Evolutionary conservation across 2,888 invertebrate genomes (phyloP).

Genomic region (Tillus elongatus): DNA sequence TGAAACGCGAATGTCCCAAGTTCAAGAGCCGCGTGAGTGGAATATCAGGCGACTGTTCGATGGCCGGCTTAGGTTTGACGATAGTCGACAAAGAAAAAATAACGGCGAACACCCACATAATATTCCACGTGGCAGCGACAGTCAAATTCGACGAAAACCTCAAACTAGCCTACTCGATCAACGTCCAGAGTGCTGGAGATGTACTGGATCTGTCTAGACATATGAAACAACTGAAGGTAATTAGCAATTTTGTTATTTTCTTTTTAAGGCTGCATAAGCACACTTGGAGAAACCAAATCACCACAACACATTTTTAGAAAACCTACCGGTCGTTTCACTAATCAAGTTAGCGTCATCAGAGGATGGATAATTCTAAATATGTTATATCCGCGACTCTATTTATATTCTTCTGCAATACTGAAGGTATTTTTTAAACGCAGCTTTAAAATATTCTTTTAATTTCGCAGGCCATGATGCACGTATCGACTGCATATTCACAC

Average conservation of each 20-base stretch:
- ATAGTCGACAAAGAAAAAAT: conserved; percentile 52
- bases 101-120: conserved; percentile 55
- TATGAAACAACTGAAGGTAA: conserved; percentile 63
- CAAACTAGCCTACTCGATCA: conserved; percentile 66
- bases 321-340: too few relatives aligned
- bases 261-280: too few relatives aligned
- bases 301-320: too few relatives aligned
- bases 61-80: conserved; percentile 55
- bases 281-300: too few relatives aligned
- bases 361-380: too few relatives aligned
- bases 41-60: conserved; percentile 58
- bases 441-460: conserved; percentile 1
- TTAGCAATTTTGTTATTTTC: too few relatives aligned
- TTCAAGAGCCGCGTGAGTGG: conserved; percentile 59
- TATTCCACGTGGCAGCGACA: conserved; percentile 87
- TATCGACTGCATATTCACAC: conserved; percentile 76
- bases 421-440: too few relatives aligned
- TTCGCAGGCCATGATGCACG: conserved; percentile 59
- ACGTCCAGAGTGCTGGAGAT: conserved; percentile 67
- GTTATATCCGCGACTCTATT: too few relatives aligned
- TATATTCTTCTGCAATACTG: too few relatives aligned
- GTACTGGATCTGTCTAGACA: conserved; percentile 63
- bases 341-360: too few relatives aligned
- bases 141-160: conserved; percentile 81
- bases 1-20: conserved; percentile 48